Evolutionary conservation across 2,888 invertebrate species (phyloP), one percentile per base, ranked within the genome.

Genomic region (Linyphia triangularis): DNA sequence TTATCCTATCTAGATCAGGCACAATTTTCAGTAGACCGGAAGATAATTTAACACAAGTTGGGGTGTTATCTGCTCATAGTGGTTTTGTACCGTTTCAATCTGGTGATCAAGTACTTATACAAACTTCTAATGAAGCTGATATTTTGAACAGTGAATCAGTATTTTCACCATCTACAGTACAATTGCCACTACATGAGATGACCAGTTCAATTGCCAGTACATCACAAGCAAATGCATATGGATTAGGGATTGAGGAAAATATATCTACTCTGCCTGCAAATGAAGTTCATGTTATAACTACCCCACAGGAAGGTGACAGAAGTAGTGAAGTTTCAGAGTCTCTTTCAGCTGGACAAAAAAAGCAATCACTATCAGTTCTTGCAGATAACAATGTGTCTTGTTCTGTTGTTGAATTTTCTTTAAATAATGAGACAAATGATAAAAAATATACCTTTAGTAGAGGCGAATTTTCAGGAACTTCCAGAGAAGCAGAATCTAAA

Each of bases 121-220:
- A 61, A 28, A n/a, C 37, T 26, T 77, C 84, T 6, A 85, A 77
- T 77, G 84, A 85, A 77, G 84, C 84, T 22, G 77, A 69, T 40
- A 69, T n/a, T 33, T 19, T 85, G 40, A 77, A 77, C 28, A 75
- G 33, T 3, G 51, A 30, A 16, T 30, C 57, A 30, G 28, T 67
- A 24, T 73, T 65, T 10, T 73, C 83, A 65, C 19, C 73, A 26
- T 4, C 51, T 10, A 16, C 24, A 24, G 19, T 33, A 24, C 65
- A 69, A 13, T 13, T 59, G 28, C 19, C 33, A 9, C 28, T 28
- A 19, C 19, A 57, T 57, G 59, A 77, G 13, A 10, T 51, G 37
- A 9, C 26, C 33, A 22, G 63, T 57, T 75, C 73, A 6, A 33
- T 28, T 57, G 73, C 16, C 22, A 43, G 33, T 51, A 51, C 24